Base-by-base conservation (phyloP, 1,140 invertebrate species). In the Hirudo medicinalis region DNA sequence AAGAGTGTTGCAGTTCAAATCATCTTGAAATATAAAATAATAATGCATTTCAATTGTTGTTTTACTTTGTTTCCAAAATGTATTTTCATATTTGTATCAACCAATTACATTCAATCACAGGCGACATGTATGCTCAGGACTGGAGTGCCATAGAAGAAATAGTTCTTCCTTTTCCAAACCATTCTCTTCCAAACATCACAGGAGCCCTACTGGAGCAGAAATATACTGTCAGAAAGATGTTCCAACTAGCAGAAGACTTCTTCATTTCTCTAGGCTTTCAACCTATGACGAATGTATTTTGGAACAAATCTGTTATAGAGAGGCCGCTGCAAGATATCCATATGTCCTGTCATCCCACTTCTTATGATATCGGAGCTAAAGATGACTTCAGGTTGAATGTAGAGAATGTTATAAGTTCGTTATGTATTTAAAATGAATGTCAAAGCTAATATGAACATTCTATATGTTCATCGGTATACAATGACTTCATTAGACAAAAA, bases 321-420 rank as follows among this genome's bases (percentile, higher is more conserved):
- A 85, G 84, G 73, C 85, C 78, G 78, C 85, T 72, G 0, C 57
- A 22, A 32, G 88, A 85, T 22, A 81, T 88, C 0, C 72, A 78
- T 2, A 78, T 85, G 17, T 88, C 91, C 6, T 96, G 92, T 76
- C 91, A 95, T 78, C 90, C 92, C 0, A 90, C 94, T 87, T 91
- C 91, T 9, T 94, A 91, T 91, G 91, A 94, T 80, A 94, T 94
- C 80, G 92, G 89, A 78, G 91, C 93, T 78, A 84, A 87, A 68
- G 84, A 89, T 74, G 91, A 90, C 78, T 88, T 85, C 75, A 85
- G 88, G 88, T 88, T 77, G 76, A 67, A 63, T 22, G 1, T n/a
- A 49, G 0, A 49, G 15, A 49, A 17, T 49, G 9, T 49, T 49
- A 49, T 49, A 49, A 36, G 32, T 36, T 49, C 11, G 3, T 49